Evolutionary conservation across 2,797 vertebrate genomes (phyloP).

Genomic region (Pseudochaenichthys georgianus): DNA sequence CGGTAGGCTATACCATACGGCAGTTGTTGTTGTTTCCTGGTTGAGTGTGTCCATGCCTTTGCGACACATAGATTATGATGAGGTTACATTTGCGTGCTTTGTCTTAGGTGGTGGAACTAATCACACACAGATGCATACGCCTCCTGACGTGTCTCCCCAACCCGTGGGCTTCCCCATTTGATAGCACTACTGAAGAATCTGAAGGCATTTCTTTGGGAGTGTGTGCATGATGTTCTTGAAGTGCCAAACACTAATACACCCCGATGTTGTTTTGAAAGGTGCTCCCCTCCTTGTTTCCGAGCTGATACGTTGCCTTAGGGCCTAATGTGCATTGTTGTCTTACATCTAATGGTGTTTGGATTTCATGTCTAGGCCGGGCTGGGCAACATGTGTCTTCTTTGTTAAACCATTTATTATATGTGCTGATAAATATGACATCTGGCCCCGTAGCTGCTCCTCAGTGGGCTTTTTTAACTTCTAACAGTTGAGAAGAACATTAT

Average conservation of each 20-base stretch:
- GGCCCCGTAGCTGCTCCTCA: conserved; percentile 34
- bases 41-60: conserved; percentile 56
- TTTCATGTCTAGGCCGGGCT: conserved; percentile 58
- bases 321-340: conserved; percentile 67
- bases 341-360: conserved; percentile 71
- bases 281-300: conserved; percentile 59
- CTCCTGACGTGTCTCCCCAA: conserved; percentile 47
- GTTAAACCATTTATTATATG: conserved; percentile 41
- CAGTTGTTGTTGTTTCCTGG: conserved; percentile 64
- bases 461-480: conserved; percentile 44
- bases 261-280: conserved; percentile 61
- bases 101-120: conserved; percentile 80
- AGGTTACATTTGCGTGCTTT: conserved; percentile 73
- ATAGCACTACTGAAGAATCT: conserved; percentile 54
- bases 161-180: conserved; percentile 59
- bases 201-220: conserved; percentile 63
- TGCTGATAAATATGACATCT: conserved; percentile 39
- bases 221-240: conserved; percentile 56
- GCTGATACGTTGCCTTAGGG: conserved; percentile 66
- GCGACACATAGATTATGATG: conserved; percentile 72
- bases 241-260: conserved; percentile 65
- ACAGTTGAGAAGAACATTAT: conserved; percentile 39
- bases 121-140: conserved; percentile 75
- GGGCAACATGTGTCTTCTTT: conserved; percentile 46
- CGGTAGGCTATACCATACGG: conserved; percentile 46